A percentile compares a stretch with the other conserved stretches of the same genome.
Evolutionary conservation across 2,113 vertebrate species (phyloP).

Genomic region (Gadus macrocephalus): DNA sequence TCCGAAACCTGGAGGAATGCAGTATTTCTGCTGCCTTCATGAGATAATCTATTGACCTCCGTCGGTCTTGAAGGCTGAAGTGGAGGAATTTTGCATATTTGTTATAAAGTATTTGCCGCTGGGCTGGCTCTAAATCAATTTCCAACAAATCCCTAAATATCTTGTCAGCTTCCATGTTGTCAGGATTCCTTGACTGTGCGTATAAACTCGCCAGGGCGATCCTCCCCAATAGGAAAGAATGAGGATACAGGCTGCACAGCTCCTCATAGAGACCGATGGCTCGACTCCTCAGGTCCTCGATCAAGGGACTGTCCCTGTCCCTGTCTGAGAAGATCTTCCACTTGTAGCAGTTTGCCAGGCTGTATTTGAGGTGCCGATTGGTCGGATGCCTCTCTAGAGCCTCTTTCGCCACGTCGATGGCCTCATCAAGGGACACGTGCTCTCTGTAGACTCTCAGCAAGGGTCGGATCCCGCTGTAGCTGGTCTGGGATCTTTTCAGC

Average conservation of each 20-base stretch:
- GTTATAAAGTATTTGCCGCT: conserved; percentile 36
- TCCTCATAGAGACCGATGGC: conserved; percentile 36
- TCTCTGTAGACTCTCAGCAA: conserved; percentile 36
- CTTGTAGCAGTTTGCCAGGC: conserved; percentile 40
- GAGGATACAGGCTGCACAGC: conserved; percentile 41
- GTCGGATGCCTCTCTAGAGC: conserved; percentile 42
- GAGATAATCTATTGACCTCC: conserved; percentile 18
- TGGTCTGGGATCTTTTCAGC: conserved; percentile 34
- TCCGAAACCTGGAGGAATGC: neutral
- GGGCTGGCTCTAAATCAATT: neutral
- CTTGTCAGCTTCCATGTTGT: neutral
- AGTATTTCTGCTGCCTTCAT: conserved; percentile 39
- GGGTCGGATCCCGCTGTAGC: conserved; percentile 46
- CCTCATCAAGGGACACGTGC: conserved; percentile 40
- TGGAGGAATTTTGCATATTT: conserved; percentile 23
- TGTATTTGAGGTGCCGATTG: conserved; percentile 36
- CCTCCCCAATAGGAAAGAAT: neutral
- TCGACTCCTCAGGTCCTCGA: conserved; percentile 12
- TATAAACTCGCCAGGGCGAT: conserved; percentile 38
- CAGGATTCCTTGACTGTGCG: neutral
- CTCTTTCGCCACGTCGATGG: conserved; percentile 45
- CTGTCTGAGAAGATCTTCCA: conserved; percentile 17
- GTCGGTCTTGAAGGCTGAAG: accelerated
- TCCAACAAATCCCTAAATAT: conserved; percentile 34
- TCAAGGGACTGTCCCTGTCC: neutral